Evolutionary conservation across 2,797 vertebrate species (phyloP).

Genomic region (Mormyrops attenuatus): DNA sequence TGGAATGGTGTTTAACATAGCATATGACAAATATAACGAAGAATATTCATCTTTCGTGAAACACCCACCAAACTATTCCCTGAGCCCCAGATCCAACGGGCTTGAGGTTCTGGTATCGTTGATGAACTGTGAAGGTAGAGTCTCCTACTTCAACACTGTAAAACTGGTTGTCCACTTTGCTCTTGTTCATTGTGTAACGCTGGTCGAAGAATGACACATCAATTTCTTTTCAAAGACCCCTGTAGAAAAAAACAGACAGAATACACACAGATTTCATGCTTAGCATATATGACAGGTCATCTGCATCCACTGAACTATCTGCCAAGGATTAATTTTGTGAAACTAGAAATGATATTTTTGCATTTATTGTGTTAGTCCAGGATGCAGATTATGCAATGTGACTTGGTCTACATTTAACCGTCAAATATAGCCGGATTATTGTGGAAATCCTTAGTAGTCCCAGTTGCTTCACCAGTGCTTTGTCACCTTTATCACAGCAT

Average conservation of each 20-base stretch:
- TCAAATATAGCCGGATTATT: neutral
- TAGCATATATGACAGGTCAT: neutral
- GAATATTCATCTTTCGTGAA: neutral
- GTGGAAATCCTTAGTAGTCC: neutral
- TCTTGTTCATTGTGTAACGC: constrained; percentile 81
- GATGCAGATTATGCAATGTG: neutral
- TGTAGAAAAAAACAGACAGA: constrained; percentile 32
- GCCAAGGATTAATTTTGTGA: neutral
- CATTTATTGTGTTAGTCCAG: neutral
- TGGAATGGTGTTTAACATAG: neutral
- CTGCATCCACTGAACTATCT: neutral
- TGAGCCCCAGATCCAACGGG: constrained; percentile 79
- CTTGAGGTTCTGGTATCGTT: constrained; percentile 79
- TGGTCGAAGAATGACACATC: constrained; percentile 76
- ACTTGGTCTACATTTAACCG: neutral
- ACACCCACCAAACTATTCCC: constrained; percentile 79
- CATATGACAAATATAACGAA: constrained; percentile 1
- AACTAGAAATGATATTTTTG: neutral
- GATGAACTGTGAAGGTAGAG: constrained; percentile 76
- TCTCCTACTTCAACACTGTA: constrained; percentile 79
- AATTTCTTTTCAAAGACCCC: constrained; percentile 77
- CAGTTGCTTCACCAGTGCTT: neutral
- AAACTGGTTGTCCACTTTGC: constrained; percentile 79
- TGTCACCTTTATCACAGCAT: neutral
- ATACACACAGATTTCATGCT: neutral